These are phyloP conservation scores for Elysia crispata DNA, from an alignment of 2,888 invertebrate genomes.

Conservation along the genomic window DNA sequence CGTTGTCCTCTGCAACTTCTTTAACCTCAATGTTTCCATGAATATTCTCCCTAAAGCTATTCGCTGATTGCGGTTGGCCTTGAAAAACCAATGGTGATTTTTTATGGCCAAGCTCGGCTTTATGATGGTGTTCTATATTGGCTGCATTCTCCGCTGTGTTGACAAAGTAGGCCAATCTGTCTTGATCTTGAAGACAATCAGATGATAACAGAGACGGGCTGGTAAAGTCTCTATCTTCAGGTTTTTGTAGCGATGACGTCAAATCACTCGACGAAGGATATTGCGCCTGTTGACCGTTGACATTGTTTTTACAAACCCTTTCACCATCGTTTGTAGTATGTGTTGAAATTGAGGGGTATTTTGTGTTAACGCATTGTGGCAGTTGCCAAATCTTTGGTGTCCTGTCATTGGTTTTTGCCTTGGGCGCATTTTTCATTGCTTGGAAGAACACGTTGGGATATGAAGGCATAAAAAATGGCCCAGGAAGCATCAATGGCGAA, in stretches of 20 bases:
- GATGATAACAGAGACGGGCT: not conserved
- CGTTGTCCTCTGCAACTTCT: not conserved
- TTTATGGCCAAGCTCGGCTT: not conserved
- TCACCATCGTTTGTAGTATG: too few relatives aligned
- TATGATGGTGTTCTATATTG: too few relatives aligned
- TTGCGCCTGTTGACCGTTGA: too few relatives aligned
- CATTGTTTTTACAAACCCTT: too few relatives aligned
- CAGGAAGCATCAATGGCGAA: constrained; percentile 29
- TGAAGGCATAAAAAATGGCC: constrained; percentile 2
- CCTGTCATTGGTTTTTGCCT: too few relatives aligned
- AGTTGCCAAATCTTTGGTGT: too few relatives aligned
- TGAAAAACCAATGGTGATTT: too few relatives aligned
- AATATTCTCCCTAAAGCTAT: too few relatives aligned
- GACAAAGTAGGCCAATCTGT: not conserved
- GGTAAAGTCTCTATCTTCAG: not conserved
- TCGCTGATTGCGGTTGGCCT: too few relatives aligned
- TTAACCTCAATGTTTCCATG: not conserved
- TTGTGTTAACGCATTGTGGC: not conserved
- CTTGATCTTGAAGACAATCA: not conserved
- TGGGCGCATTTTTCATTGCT: too few relatives aligned
- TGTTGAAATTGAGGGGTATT: not conserved
- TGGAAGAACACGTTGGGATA: too few relatives aligned
- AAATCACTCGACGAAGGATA: not conserved
- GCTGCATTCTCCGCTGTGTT: not conserved
- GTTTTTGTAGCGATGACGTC: not conserved